These are phyloP conservation scores for Chromis chromis DNA, from an alignment of 2,797 vertebrate species.

Conservation along the genomic window DNA sequence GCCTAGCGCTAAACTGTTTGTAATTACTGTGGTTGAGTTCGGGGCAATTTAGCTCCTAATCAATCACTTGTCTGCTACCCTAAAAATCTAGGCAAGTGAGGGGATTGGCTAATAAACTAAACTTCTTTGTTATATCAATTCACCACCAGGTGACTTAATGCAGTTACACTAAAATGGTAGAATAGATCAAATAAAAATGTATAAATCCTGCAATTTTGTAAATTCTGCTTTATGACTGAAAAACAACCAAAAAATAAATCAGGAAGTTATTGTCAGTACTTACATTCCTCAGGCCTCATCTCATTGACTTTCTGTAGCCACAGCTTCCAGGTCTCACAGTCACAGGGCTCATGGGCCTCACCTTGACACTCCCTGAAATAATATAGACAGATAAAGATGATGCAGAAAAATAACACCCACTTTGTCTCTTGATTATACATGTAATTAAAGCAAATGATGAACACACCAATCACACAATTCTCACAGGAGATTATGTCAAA, in stretches of 20 bases:
- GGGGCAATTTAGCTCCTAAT: slow-evolving; percentile 48
- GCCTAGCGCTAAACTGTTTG: slow-evolving; percentile 52
- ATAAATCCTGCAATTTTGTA: not conserved
- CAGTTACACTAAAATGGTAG: not conserved
- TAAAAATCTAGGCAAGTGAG: slow-evolving; percentile 22
- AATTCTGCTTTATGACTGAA: not conserved
- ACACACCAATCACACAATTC: not conserved
- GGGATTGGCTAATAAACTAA: slow-evolving; percentile 12
- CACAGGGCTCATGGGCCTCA: slow-evolving; percentile 97
- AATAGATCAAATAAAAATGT: not conserved
- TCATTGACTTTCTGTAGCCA: slow-evolving; percentile 97
- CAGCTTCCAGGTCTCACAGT: slow-evolving; percentile 96
- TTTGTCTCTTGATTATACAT: not conserved
- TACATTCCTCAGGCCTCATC: slow-evolving; percentile 98
- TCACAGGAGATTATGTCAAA: slow-evolving; percentile 11
- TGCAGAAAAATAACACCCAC: too few species aligned
- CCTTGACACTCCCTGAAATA: slow-evolving; percentile 94
- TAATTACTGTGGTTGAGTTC: slow-evolving; percentile 60
- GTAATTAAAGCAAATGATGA: slow-evolving; percentile 17
- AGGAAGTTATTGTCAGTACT: slow-evolving; percentile 64
- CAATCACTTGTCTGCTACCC: slow-evolving; percentile 41
- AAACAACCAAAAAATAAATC: not conserved
- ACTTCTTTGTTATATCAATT: slow-evolving; percentile 20
- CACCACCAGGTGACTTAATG: slow-evolving; percentile 4
- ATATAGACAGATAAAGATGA: slow-evolving; percentile 11